Evolutionary conservation across 2,888 invertebrate species (phyloP), one percentile per base, ranked within the genome.

Genomic region (Ctenicera cuprea): DNA sequence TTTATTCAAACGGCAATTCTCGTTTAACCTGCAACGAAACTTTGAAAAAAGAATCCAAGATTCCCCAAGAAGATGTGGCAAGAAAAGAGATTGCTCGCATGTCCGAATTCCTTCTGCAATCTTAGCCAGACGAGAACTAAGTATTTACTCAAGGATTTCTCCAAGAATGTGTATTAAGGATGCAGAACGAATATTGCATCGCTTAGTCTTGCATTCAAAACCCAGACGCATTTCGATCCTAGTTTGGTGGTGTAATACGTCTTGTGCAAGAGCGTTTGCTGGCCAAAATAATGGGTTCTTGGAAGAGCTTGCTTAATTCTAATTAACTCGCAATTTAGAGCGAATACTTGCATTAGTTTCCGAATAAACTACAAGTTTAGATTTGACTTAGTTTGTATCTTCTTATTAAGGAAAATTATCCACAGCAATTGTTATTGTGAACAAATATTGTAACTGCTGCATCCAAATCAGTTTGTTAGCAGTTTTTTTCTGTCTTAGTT

Each of bases 61-160:
- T 41, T 64, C 41, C 20, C 26, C 43, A n/a, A n/a, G n/a, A n/a
- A n/a, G n/a, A n/a, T n/a, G n/a, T n/a, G 43, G 43, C 48, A 18
- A n/a, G 33, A 57, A 2, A 33, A 38, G n/a, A 12, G 48, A 8
- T 20, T 30, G 43, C 59, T 43, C 59, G 63, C 57, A 57, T 70
- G 69, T 63, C 64, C 54, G 57, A 76, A 73, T 73, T 73, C 70
- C 73, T 52, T 22, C 64, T 59, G 64, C 62, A 74, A 76, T 76
- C 76, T 70, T 61, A 65, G 70, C 71, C 37, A 52, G 73, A 61
- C 62, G 50, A 54, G 59, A 73, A 72, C 65, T 62, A 66, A 66
- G 71, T 38, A 68, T 76, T 76, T 76, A 73, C 71, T 73, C 57
- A 54, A 73, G 67, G 71, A 71, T 59, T 74, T 57, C 73, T 62